Base-by-base conservation (phyloP, 1,140 invertebrate genomes). In the Drosophila micromelanica region DNA sequence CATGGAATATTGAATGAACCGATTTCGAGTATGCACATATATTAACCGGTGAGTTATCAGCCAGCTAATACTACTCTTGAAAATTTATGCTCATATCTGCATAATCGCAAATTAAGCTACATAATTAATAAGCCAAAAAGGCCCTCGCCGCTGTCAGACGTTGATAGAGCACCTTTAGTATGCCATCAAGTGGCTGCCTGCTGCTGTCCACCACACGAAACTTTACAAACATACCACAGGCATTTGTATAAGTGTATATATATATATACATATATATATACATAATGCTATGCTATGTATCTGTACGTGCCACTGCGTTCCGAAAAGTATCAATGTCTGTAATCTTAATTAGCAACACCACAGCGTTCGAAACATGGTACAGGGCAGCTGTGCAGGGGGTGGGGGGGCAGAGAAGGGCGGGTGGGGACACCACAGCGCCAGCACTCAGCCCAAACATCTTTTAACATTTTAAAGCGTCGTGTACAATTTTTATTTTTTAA, bases 261-360 rank as follows among this genome's bases (percentile, higher is more conserved):
- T 20, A 8, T 23, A 61, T 48, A 45, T 42, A 20, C 64, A 35
- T 84, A 40, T 46, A 27, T 70, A 48, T 80, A 55, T 76, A 35
- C 8, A 1, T 8, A 35, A 35, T 35, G 32, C 32, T 35, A 40
- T 60, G 48, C 27, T 48, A 2, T 55, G 56, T 67, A 49, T 55
- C 48, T 70, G 76, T 75, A 82, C 78, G 84, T 86, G 81, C 81
- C 81, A 82, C 84, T 78, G 78, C 82, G 51, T 78, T 63, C 75
- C 78, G 72, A 82, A 86, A 86, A 89, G 82, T 86, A 86, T 86
- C 82, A 79, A 86, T 87, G 82, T 86, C 82, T 86, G 82, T 86
- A 86, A 86, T 86, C 82, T 86, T 86, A 86, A 86, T 86, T 86
- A 86, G 82, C 84, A 86, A 86, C 84, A 86, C 82, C 78, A 73